Conservation (phyloP, 2,113 vertebrate species). For the Channa maculata region DNA sequence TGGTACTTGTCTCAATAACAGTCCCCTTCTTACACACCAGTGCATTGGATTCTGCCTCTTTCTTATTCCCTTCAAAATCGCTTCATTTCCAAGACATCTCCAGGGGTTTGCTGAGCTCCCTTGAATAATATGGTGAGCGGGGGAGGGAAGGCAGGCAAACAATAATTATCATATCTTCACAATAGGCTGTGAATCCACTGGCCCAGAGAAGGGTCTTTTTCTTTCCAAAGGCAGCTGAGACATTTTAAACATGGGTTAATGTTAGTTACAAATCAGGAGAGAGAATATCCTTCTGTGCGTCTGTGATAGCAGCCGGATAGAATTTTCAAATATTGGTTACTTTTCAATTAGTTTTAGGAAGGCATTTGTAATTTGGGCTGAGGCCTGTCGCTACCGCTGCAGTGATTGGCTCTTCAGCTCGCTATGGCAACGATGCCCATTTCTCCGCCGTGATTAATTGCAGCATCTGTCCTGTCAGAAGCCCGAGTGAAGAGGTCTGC, state of each 20-base stretch:
- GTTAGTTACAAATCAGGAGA: conserved; percentile 67
- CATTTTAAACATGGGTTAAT: conserved; percentile 63
- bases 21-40: conserved; percentile 75
- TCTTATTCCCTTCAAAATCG: conserved; percentile 75
- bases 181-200: conserved; percentile 79
- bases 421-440: conserved; percentile 88
- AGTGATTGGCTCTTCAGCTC: conserved; percentile 79
- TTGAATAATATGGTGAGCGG: conserved; percentile 78
- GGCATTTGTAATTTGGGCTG: conserved; percentile 74
- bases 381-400: conserved; percentile 68
- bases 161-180: conserved; percentile 87
- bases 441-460: conserved; percentile 98
- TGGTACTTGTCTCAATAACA: conserved; percentile 82
- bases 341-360: conserved; percentile 82
- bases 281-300: conserved; percentile 51
- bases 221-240: conserved; percentile 53
- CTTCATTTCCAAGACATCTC: conserved; percentile 82
- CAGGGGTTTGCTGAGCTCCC: conserved; percentile 75
- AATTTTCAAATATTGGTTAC: conserved; percentile 74
- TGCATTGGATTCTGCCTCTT: conserved; percentile 76
- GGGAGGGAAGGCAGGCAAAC: conserved; percentile 80
- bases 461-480: conserved; percentile 99
- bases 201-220: conserved; percentile 63
- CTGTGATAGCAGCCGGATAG: conserved; percentile 67
- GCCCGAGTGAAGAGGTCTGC: conserved; percentile 96